A percentile compares a stretch with the other conserved stretches of the same genome.
phyloP scores from a whole-genome alignment of 2,888 invertebrate species.

The Synergus japonicus region DNA sequence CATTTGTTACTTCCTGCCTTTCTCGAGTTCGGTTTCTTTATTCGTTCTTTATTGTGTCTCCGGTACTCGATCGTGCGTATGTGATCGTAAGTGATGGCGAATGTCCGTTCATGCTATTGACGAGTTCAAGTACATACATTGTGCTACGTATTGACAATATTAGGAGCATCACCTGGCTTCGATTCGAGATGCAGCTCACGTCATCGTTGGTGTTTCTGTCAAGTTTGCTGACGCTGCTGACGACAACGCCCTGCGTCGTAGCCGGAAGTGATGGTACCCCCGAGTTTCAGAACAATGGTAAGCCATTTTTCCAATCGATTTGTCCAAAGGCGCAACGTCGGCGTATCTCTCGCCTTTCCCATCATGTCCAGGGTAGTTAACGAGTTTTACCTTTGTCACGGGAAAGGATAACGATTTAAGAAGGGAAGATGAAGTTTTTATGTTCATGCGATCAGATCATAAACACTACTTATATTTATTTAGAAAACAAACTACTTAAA shows the following conservation, averaged over 20 bases:
- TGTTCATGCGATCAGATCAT: neutral
- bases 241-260: conserved; percentile 53
- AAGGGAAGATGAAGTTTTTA: neutral
- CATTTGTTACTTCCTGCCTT: neutral
- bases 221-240: conserved; percentile 70
- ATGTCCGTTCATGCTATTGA: neutral
- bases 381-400: neutral
- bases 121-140: conserved; percentile 41
- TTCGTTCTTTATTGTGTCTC: neutral
- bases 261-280: conserved; percentile 63
- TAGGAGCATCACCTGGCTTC: conserved; percentile 57
- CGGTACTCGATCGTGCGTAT: neutral
- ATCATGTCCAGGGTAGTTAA: neutral
- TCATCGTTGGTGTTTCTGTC: conserved; percentile 70
- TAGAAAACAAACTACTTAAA: neutral
- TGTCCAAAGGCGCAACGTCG: neutral
- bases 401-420: neutral
- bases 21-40: neutral
- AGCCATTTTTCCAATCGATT: conserved; percentile 60
- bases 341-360: neutral
- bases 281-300: conserved; percentile 74
- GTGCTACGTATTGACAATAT: conserved; percentile 54
- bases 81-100: neutral
- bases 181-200: conserved; percentile 71
- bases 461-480: neutral